These are phyloP conservation scores for Grallaria varia DNA, from an alignment of 2,113 vertebrate species.

Conservation along the genomic window DNA sequence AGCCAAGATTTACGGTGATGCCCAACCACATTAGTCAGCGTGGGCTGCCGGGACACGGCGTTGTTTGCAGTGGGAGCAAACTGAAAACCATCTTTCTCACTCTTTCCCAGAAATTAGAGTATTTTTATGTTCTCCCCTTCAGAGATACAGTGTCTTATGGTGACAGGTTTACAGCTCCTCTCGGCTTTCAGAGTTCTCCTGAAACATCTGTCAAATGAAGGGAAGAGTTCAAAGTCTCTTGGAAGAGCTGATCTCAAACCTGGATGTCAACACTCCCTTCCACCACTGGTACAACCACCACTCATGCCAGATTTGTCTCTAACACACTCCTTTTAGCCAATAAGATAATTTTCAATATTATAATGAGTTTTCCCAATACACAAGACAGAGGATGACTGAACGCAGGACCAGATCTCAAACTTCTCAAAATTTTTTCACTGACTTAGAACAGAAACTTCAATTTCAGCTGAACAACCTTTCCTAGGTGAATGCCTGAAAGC, in stretches of 20 bases:
- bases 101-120: background rate
- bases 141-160: background rate
- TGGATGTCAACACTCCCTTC: background rate
- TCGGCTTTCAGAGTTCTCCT: background rate
- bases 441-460: background rate
- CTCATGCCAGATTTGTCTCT: background rate
- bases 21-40: background rate
- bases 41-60: fast-evolving
- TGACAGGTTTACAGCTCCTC: background rate
- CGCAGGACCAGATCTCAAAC: background rate
- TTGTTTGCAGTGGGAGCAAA: background rate
- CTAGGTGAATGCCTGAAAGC: background rate
- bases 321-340: too few species aligned
- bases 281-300: background rate
- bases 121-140: background rate
- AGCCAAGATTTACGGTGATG: background rate
- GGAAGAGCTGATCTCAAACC: background rate
- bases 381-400: background rate
- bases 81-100: background rate
- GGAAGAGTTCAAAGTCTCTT: background rate
- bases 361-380: background rate
- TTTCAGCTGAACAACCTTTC: background rate
- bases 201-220: background rate
- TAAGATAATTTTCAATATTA: background rate
- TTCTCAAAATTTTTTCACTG: background rate